Conservation (phyloP, 1,140 invertebrate species). For the Tyrophagus putrescentiae region DNA sequence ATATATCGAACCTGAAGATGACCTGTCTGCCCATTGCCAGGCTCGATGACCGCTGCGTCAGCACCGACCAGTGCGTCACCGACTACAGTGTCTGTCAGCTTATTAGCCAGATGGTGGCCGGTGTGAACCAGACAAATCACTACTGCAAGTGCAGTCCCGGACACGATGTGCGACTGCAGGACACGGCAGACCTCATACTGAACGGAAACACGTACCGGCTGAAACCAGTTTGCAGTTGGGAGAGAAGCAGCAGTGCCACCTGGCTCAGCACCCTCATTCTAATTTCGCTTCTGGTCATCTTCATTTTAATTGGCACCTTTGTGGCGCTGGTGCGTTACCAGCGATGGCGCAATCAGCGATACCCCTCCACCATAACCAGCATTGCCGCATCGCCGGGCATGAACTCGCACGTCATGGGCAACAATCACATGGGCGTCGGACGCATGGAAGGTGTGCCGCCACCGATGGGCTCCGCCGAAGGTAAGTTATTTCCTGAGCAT, state of each 20-base stretch:
- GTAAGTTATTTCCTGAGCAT: too few relatives aligned
- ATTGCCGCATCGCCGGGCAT: neutral
- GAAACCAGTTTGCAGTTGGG: neutral
- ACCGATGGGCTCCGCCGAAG: constrained; percentile 19
- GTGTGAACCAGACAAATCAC: neutral
- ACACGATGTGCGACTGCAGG: neutral
- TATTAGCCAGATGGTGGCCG: neutral
- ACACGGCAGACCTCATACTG: neutral
- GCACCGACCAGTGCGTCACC: constrained; percentile 7
- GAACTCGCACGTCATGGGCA: neutral
- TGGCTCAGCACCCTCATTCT: constrained; percentile 11
- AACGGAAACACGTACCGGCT: neutral
- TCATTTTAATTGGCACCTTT: constrained; percentile 14
- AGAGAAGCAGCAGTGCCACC: neutral
- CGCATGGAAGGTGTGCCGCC: too few relatives aligned
- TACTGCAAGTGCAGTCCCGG: constrained; percentile 6
- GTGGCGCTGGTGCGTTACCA: constrained; percentile 10
- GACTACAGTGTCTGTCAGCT: constrained; percentile 5
- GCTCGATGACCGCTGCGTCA: constrained; percentile 13
- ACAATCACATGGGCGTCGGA: constrained; percentile 15
- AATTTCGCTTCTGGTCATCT: neutral
- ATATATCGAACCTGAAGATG: neutral
- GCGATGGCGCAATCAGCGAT: constrained; percentile 5
- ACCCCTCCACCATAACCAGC: neutral
- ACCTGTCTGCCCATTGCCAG: neutral